Base-by-base conservation (phyloP, 1,140 invertebrate species). In the Drosophila suzukii region DNA sequence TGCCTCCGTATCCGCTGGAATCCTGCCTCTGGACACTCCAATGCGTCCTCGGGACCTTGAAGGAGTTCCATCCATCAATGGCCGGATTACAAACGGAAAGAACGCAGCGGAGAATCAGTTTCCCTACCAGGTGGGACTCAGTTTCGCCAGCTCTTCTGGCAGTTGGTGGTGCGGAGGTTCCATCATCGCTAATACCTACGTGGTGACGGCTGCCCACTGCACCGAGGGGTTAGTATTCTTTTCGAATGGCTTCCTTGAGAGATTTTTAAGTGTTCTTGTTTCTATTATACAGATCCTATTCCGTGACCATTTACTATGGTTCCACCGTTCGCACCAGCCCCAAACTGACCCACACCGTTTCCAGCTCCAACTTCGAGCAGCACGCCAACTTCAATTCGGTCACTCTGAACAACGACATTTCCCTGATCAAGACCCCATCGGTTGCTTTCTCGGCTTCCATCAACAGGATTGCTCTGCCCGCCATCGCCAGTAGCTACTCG, bases 131-230 rank as follows among this genome's bases (percentile, higher is more conserved):
- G 93, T 93, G 15, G 91, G 91, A 7, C 84, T 94, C 0, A 82
- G 72, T 24, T 89, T 94, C 74, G 58, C 80, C 20, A 84, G 72
- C 8, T 15, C 38, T n/a, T 89, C 90, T 6, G 61, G 72, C 13
- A 70, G 92, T 78, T 74, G 46, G 58, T 63, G 58, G 58, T 95
- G 95, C 75, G 95, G 95, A 3, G 95, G 94, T 6, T 93, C 93
- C 20, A 75, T 95, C 38, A 93, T 95, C 34, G 92, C 89, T 67
- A 76, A 81, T 39, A 46, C 92, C 15, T 94, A 93, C 93, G 85
- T 95, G 3, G 59, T 95, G 27, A 93, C 94, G 3, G 94, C 94
- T 13, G 94, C 94, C 6, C 95, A 95, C 71, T 95, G 94, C 70
- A 71, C 65, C 41, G 57, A 15, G 27, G 78, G 75, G 80, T 84